Conservation (phyloP, 2,113 vertebrate species). For the Nipponia nippon region DNA sequence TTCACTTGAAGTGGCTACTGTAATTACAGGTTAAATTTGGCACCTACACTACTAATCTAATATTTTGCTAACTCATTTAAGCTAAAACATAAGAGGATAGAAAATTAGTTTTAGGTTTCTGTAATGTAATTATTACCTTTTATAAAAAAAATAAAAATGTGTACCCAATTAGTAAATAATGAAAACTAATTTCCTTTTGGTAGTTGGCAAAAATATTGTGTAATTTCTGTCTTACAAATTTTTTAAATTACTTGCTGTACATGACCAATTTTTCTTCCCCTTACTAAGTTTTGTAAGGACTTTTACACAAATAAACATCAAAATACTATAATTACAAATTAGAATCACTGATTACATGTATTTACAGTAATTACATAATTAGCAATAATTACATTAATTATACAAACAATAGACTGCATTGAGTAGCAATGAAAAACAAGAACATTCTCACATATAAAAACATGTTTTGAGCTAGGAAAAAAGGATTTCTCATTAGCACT, state of each 20-base stretch:
- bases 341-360: constrained; percentile 57
- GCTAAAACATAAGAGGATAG: not conserved
- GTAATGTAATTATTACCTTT: constrained; percentile 39
- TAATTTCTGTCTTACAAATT: not conserved
- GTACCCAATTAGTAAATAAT: constrained; percentile 54
- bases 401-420: constrained; percentile 48
- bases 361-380: constrained; percentile 67
- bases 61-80: constrained; percentile 30
- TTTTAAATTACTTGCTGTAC: constrained; percentile 31
- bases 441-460: constrained; percentile 1
- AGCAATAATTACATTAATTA: constrained; percentile 69
- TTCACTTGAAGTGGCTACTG: not conserved
- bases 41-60: not conserved
- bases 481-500: not conserved
- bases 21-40: constrained; percentile 43
- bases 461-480: not conserved
- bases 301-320: constrained; percentile 47
- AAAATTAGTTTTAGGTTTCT: constrained; percentile 27
- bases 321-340: constrained; percentile 64
- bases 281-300: constrained; percentile 15
- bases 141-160: not conserved
- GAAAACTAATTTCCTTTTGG: constrained; percentile 38
- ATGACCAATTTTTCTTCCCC: constrained; percentile 8
- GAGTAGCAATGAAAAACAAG: constrained; percentile 40
- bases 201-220: not conserved